These are phyloP conservation scores for Paramuricea clavata DNA, from an alignment of 92 coral and sea anemone species.

Conservation along the genomic window DNA sequence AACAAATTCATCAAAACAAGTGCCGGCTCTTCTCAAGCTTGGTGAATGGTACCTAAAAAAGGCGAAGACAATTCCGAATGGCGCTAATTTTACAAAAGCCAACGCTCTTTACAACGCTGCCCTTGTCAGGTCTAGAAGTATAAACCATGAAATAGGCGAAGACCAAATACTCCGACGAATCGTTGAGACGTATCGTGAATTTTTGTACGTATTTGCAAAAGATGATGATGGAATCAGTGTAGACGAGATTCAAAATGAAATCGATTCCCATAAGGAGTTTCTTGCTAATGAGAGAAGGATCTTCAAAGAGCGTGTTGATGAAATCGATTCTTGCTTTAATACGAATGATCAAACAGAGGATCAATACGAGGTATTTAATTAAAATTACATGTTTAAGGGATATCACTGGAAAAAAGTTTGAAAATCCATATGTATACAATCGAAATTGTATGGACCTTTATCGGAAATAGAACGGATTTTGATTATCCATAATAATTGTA, in stretches of 20 bases:
- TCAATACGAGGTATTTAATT: neutral
- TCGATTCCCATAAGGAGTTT: neutral
- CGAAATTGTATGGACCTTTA: too few species aligned
- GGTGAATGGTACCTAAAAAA: constrained; percentile 1
- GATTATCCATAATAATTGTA: too few species aligned
- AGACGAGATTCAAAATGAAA: neutral
- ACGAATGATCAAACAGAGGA: neutral
- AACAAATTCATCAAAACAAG: neutral
- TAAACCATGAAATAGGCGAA: neutral
- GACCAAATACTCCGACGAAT: neutral
- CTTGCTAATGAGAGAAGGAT: neutral
- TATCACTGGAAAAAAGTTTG: too few species aligned
- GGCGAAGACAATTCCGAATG: neutral
- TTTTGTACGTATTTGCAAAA: neutral
- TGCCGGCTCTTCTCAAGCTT: neutral
- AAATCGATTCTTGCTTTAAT: neutral
- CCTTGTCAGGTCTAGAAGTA: neutral
- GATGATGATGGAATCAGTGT: neutral
- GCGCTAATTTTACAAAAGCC: constrained; percentile 16
- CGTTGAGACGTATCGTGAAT: neutral
- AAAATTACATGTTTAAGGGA: neutral
- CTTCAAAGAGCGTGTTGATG: neutral
- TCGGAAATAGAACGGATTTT: too few species aligned
- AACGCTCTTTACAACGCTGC: constrained; percentile 17
- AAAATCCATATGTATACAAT: too few species aligned